phyloP scores from a whole-genome alignment of 2,888 invertebrate genomes.

The Melikaiella ostensackeni region DNA sequence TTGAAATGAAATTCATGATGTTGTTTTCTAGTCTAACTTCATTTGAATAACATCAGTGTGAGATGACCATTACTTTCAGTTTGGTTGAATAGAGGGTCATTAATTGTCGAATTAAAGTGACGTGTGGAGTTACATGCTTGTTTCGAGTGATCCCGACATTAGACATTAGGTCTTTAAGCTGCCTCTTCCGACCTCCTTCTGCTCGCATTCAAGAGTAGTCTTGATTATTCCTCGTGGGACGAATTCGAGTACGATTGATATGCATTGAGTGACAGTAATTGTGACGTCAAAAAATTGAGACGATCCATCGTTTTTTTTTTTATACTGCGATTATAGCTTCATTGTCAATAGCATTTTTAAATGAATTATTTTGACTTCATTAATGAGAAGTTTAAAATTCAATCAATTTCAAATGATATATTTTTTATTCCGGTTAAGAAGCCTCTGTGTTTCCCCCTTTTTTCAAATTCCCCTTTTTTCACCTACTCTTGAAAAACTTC shows the following conservation, averaged over 20 bases:
- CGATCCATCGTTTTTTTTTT: conserved; percentile 3
- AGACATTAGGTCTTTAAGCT: conserved; percentile 9
- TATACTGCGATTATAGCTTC: not conserved
- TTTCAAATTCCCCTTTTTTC: too few relatives aligned
- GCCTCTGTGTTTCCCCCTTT: too few relatives aligned
- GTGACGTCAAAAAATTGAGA: not conserved
- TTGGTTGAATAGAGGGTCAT: conserved; percentile 24
- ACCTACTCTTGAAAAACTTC: too few relatives aligned
- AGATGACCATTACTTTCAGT: conserved; percentile 7
- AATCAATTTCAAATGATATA: too few relatives aligned
- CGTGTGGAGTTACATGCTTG: conserved; percentile 8
- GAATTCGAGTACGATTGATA: conserved; percentile 17
- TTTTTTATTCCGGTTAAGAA: too few relatives aligned
- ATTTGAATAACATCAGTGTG: not conserved
- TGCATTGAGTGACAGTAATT: conserved; percentile 29
- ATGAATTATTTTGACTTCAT: too few relatives aligned
- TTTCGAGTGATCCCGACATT: conserved; percentile 14
- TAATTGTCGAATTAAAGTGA: conserved; percentile 33
- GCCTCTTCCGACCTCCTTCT: conserved; percentile 19
- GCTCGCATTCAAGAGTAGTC: conserved; percentile 6
- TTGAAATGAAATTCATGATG: too few relatives aligned
- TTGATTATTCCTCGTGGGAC: conserved; percentile 28
- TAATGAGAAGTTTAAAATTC: too few relatives aligned
- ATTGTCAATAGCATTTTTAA: not conserved
- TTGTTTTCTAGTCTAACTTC: not conserved